Evolutionary conservation across 2,888 invertebrate species (phyloP).

Genomic region (Yponomeuta evonymella): DNA sequence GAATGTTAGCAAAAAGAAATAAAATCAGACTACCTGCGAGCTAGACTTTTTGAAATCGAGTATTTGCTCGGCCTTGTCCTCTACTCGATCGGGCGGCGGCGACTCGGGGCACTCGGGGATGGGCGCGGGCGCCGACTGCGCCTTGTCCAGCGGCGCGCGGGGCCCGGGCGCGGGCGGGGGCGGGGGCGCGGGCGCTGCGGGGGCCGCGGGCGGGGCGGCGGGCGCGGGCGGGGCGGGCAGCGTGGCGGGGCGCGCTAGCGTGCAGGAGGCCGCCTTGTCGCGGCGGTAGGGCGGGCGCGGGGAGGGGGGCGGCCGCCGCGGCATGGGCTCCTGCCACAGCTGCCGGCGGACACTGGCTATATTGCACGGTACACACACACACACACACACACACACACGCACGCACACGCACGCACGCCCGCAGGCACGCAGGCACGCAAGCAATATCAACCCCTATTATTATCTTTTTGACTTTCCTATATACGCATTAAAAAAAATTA

Average conservation of each 20-base stretch:
- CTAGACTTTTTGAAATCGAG: constrained; percentile 59
- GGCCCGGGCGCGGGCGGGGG: no score
- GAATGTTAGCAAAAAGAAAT: no score
- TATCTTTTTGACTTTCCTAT: no score
- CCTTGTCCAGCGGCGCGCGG: constrained; percentile 81
- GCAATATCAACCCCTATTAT: no score
- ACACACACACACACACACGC: constrained; percentile 21
- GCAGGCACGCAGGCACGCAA: no score
- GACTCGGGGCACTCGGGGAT: constrained; percentile 29
- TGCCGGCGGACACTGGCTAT: constrained; percentile 32
- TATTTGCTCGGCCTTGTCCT: constrained; percentile 56
- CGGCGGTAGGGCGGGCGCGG: constrained; percentile 75
- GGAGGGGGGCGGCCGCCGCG: constrained; percentile 50
- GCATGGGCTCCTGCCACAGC: constrained; percentile 83
- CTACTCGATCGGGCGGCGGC: constrained; percentile 38
- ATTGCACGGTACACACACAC: constrained; percentile 13
- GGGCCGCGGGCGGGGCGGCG: constrained; percentile 26
- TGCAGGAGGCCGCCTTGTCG: constrained; percentile 87
- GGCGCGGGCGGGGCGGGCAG: constrained; percentile 65
- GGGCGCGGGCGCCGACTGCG: constrained; percentile 86
- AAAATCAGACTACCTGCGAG: constrained; percentile 22
- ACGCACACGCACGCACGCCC: no score
- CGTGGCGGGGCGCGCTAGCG: constrained; percentile 84
- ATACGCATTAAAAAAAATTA: no score
- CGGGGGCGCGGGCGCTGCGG: no score